These are phyloP conservation scores for Mareca penelope DNA, from an alignment of 2,797 vertebrate genomes.

Conservation along the genomic window DNA sequence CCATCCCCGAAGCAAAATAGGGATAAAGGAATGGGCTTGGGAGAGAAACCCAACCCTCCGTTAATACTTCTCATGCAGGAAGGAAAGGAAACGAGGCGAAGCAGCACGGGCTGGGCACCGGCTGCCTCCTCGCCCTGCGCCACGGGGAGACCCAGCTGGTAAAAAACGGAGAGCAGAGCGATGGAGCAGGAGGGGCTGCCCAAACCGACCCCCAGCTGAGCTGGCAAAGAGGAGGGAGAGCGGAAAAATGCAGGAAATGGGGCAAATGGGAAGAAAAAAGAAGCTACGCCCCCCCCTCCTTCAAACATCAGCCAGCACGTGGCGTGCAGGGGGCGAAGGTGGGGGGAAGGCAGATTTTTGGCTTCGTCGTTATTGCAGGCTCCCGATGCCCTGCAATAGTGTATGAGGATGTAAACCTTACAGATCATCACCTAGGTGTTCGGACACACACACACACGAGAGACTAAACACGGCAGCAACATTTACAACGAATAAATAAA, in stretches of 20 bases:
- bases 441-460: slow-evolving; percentile 17
- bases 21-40: background rate
- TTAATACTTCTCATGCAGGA: slow-evolving; percentile 49
- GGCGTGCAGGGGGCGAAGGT: background rate
- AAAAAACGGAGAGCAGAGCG: background rate
- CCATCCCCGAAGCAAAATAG: background rate
- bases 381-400: slow-evolving; percentile 47
- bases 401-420: slow-evolving; percentile 62
- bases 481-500: slow-evolving; percentile 80
- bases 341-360: slow-evolving; percentile 70
- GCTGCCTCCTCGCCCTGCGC: background rate
- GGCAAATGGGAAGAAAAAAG: background rate
- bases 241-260: background rate
- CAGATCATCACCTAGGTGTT: slow-evolving; percentile 2
- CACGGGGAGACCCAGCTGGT: background rate
- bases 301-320: slow-evolving; percentile 39
- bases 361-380: slow-evolving; percentile 74
- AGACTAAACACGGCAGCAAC: slow-evolving; percentile 72
- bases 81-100: background rate
- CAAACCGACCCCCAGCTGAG: background rate
- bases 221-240: background rate
- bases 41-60: background rate
- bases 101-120: fast-evolving
- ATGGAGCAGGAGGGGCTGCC: background rate
- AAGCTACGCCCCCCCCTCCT: background rate